Base-by-base conservation (phyloP, 2,888 invertebrate genomes). In the Copidosoma aretas region DNA sequence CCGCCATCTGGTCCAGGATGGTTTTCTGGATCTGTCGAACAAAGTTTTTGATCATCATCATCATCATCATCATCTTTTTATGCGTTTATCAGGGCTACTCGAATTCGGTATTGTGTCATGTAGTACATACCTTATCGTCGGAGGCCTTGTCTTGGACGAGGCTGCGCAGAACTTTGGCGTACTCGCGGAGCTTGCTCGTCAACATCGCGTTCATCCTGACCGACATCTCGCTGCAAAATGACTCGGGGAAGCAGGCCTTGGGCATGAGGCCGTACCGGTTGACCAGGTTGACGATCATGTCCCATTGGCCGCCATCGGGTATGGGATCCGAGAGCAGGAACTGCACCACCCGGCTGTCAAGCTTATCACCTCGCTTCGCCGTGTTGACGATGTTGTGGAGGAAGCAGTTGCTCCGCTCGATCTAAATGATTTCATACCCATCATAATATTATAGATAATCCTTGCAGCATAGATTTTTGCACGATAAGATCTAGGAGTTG, bases 221-320 rank as follows among this genome's bases (percentile, higher is more conserved):
- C 75, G 92, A 92, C 54, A 89, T 87, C 77, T 93, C 91, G 46
- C 91, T 91, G 82, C 91, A 92, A 84, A 88, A 93, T 0, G 92
- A 89, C 79, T 95, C 95, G 0, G 94, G 93, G 84, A 92, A 95
- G 80, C 91, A 92, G 79, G 90, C 90, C 86, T 96, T 95, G 64
- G 96, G 96, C 86, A 96, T 89, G 63, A 96, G 84, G 17, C 96
- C 96, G 80, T 96, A 90, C 80, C 93, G 93, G 82, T 91, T 92
- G 67, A 96, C 90, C 22, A 96, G 84, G 83, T 95, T 95, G 39
- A 91, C 91, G 69, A 95, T 85, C 95, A 96, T 95, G 81, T 95
- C 93, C 95, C 95, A 96, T 81, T 96, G 95, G 0, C 96, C 95
- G 39, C 94, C 94, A 79, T 95, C 94, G 73, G 88, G 88, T 62